These are phyloP conservation scores for Heliconius aoede DNA, from an alignment of 2,888 invertebrate genomes.

Conservation along the genomic window DNA sequence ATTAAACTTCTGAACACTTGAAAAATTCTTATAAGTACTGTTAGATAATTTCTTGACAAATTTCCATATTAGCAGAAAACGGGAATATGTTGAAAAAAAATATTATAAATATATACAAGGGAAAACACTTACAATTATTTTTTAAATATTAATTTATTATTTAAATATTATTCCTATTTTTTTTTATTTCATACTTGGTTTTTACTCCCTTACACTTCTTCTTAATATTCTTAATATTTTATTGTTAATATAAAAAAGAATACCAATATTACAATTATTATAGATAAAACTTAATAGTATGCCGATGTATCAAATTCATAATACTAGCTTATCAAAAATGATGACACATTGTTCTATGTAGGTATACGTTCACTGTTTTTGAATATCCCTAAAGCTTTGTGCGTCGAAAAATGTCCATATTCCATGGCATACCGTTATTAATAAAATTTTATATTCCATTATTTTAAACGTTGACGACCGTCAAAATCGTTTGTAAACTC, in stretches of 20 bases:
- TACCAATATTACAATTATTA: background rate
- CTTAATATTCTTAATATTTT: too few relatives aligned
- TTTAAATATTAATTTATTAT: background rate
- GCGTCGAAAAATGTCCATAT: slow-evolving; percentile 17
- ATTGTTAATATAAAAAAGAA: background rate
- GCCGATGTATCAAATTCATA: background rate
- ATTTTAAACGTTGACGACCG: background rate
- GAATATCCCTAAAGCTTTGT: slow-evolving; percentile 12
- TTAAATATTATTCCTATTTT: background rate
- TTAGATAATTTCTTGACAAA: background rate
- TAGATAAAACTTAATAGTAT: background rate
- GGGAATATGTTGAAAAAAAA: background rate
- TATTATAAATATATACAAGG: slow-evolving; percentile 5
- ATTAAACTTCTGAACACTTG: too few relatives aligned
- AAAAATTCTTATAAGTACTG: too few relatives aligned
- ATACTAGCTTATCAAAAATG: slow-evolving; percentile 4
- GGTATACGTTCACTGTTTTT: background rate
- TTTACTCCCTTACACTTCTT: too few relatives aligned
- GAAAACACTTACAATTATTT: background rate
- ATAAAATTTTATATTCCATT: slow-evolving; percentile 17
- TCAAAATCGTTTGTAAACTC: slow-evolving; percentile 11
- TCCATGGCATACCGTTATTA: background rate
- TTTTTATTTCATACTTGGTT: too few relatives aligned
- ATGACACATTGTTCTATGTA: background rate
- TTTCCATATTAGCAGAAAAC: background rate